Conservation (phyloP, 1,140 invertebrate genomes). For the Dendroctonus ponderosae region DNA sequence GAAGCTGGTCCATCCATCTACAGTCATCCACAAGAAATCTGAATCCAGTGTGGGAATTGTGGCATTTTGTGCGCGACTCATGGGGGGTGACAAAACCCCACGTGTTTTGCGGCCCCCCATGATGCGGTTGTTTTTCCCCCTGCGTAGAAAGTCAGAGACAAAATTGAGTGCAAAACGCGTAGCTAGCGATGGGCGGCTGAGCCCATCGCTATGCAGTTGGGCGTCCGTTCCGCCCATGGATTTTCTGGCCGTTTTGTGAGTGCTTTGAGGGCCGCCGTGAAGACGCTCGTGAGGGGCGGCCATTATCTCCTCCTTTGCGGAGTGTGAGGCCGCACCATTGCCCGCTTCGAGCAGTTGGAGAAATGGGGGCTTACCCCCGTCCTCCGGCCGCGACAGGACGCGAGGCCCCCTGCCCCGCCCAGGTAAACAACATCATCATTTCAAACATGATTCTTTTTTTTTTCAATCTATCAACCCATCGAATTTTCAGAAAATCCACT, state of each 20-base stretch:
- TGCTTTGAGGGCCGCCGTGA: conserved; percentile 47
- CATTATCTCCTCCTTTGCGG: conserved; percentile 50
- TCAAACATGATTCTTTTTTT: too few relatives aligned
- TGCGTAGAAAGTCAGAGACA: background rate
- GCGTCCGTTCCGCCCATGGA: background rate
- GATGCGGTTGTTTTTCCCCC: too few relatives aligned
- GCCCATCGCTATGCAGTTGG: conserved; percentile 8
- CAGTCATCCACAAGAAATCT: too few relatives aligned
- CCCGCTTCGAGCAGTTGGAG: conserved; percentile 91
- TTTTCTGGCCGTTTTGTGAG: background rate
- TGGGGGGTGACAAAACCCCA: too few relatives aligned
- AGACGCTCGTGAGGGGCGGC: conserved; percentile 48
- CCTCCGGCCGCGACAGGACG: conserved; percentile 90
- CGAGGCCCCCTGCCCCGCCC: conserved; percentile 71
- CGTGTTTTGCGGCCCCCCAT: too few relatives aligned
- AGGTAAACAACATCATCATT: conserved; percentile 56
- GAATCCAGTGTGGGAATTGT: too few relatives aligned
- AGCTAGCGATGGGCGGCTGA: conserved; percentile 15
- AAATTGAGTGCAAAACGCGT: conserved; percentile 4
- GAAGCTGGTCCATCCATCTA: too few relatives aligned
- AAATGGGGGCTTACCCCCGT: conserved; percentile 94
- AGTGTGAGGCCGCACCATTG: conserved; percentile 71
- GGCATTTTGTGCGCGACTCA: too few relatives aligned
- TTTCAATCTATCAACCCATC: too few relatives aligned
- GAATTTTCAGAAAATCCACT: too few relatives aligned